Evolutionary conservation across 1,140 invertebrate genomes (phyloP), one percentile per base, ranked within the genome.

Genomic region (Aphelenchoides avenae): DNA sequence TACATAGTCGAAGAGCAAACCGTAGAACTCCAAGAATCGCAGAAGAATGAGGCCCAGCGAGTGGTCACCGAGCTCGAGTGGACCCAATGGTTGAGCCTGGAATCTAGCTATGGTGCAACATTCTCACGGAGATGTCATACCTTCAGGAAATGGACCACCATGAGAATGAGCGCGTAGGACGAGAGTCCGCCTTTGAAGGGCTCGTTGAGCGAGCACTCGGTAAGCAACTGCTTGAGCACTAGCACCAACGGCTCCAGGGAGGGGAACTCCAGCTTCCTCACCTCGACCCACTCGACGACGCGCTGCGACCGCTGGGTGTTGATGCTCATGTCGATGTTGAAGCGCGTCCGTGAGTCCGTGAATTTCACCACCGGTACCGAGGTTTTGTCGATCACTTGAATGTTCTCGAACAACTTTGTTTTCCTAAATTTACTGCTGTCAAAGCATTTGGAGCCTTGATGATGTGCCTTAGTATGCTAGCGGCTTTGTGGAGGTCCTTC

Each of bases 181-280:
- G 91, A 92, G 71, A 98, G 94, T 77, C 94, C 94, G 65, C 94
- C 92, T 46, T 91, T 95, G 81, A 94, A 98, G 42, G 97, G 93
- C 85, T 97, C 92, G 81, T 97, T 97, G 68, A 98, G 84, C 83
- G 95, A 90, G 79, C 92, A 84, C 80, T 96, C 89, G 44, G 94
- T 27, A 7, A 66, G 42, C 18, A 61, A 65, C n/a, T 67, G 46
- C 31, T 66, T 66, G 15, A 70, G 24, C 30, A 66, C 26, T 7
- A 66, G 29, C n/a, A 70, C 36, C n/a, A 66, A 29, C 43, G 49
- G 59, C 22, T 65, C 44, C 22, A 66, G 60, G 24, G 51, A 11
- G 20, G 18, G 61, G 30, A 4, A 30, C 9, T 24, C 22, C 13
- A 52, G 27, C 60, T 59, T 65, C 18, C 31, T 27, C 13, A 46